Percentiles rank a stretch among this genome's conserved stretches.
phyloP scores from a whole-genome alignment of 2,797 vertebrate genomes.

The Coranthus polyacanthus region DNA sequence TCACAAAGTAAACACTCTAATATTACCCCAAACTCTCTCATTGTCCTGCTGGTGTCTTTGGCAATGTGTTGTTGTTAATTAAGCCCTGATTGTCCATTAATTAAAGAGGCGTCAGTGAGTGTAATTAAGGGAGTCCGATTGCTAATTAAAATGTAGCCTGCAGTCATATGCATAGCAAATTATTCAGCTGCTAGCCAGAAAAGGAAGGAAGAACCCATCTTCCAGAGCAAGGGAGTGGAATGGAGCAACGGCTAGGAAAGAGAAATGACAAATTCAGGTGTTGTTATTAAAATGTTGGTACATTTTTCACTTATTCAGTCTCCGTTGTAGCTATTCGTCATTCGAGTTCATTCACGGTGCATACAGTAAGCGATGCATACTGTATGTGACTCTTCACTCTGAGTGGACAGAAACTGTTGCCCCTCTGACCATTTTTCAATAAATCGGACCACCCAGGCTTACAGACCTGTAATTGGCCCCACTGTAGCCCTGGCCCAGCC shows the following conservation, averaged over 20 bases:
- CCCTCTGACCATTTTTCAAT: slow-evolving; percentile 67
- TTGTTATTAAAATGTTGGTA: slow-evolving; percentile 21
- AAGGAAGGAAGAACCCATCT: slow-evolving; percentile 47
- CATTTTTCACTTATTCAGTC: slow-evolving; percentile 24
- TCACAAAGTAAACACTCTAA: slow-evolving; percentile 62
- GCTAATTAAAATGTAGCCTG: slow-evolving; percentile 88
- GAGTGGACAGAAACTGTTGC: slow-evolving; percentile 51
- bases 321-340: slow-evolving; percentile 35
- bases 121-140: slow-evolving; percentile 86
- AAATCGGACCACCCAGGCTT: slow-evolving; percentile 70
- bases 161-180: slow-evolving; percentile 83
- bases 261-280: slow-evolving; percentile 22
- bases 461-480: slow-evolving; percentile 69
- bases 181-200: slow-evolving; percentile 75
- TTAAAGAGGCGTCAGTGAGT: slow-evolving; percentile 81
- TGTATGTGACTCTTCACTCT: slow-evolving; percentile 42
- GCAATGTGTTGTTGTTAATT: slow-evolving; percentile 81
- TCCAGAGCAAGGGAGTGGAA: slow-evolving; percentile 38
- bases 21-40: slow-evolving; percentile 63
- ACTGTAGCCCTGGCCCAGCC: slow-evolving; percentile 47
- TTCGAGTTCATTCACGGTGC: slow-evolving; percentile 40
- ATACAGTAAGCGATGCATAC: slow-evolving; percentile 55
- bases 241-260: slow-evolving; percentile 37
- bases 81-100: slow-evolving; percentile 83
- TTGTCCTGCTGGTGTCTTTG: slow-evolving; percentile 76